Percentiles rank a stretch among this genome's conserved stretches.
These are phyloP conservation scores for Trimorus sp. DNA, from an alignment of 2,888 invertebrate species.

Conservation along the genomic window DNA sequence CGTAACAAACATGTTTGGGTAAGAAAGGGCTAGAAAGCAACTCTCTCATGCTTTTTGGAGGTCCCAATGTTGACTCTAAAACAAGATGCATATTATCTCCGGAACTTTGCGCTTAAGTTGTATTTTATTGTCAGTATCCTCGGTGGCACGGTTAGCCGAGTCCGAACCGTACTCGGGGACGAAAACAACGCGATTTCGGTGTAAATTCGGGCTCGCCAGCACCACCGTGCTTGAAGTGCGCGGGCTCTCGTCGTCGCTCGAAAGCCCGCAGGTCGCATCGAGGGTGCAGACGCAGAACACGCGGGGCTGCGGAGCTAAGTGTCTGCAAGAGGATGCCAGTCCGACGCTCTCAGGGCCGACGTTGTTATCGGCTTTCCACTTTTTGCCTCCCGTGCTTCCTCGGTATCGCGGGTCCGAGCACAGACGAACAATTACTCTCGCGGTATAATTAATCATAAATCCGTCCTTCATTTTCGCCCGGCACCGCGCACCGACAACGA, in stretches of 20 bases:
- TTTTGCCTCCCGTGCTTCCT: constrained; percentile 32
- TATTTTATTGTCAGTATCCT: constrained; percentile 47
- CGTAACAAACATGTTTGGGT: no score
- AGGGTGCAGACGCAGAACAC: constrained; percentile 65
- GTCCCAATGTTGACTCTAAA: no score
- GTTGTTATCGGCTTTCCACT: constrained; percentile 52
- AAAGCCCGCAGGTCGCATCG: constrained; percentile 62
- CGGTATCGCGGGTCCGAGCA: constrained; percentile 35
- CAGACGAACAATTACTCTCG: background rate
- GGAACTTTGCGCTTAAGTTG: constrained; percentile 41
- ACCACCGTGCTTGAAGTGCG: constrained; percentile 54
- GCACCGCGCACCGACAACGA: no score
- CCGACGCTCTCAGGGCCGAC: constrained; percentile 48
- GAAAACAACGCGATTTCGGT: constrained; percentile 56
- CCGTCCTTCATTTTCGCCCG: no score
- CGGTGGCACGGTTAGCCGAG: constrained; percentile 40
- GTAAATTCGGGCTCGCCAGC: constrained; percentile 56
- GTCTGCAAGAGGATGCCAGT: constrained; percentile 62
- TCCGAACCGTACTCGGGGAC: constrained; percentile 34
- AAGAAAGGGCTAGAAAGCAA: no score
- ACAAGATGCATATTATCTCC: constrained; percentile 24
- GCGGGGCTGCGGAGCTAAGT: constrained; percentile 59
- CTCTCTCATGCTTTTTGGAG: no score
- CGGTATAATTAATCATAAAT: constrained; percentile 18
- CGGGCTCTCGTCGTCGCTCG: constrained; percentile 52